A percentile compares a stretch with the other conserved stretches of the same genome.
phyloP scores from a whole-genome alignment of 2,888 invertebrate genomes.

The Taphrorychus bicolor region DNA sequence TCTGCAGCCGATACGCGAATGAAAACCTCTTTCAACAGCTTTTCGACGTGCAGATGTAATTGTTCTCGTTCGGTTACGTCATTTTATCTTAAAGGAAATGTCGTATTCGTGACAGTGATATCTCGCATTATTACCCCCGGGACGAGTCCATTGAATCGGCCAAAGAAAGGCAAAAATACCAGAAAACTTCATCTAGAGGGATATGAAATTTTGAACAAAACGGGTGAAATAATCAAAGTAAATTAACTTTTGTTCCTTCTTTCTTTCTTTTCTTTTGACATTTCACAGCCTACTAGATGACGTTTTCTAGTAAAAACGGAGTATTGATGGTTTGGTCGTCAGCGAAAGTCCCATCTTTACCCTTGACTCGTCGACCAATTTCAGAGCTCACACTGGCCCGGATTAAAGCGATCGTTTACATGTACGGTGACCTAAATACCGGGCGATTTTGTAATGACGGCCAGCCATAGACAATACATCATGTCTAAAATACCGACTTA shows the following conservation, averaged over 20 bases:
- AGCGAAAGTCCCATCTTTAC: constrained; percentile 16
- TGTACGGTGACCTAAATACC: constrained; percentile 56
- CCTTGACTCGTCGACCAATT: constrained; percentile 30
- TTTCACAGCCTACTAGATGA: too few relatives aligned
- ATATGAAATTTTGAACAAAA: too few relatives aligned
- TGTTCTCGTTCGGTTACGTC: constrained; percentile 28
- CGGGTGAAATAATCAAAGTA: too few relatives aligned
- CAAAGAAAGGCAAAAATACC: too few relatives aligned
- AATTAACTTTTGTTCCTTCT: too few relatives aligned
- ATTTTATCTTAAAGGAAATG: constrained; percentile 25
- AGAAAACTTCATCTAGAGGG: too few relatives aligned
- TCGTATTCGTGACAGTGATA: constrained; percentile 30
- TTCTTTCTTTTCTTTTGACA: too few relatives aligned
- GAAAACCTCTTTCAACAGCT: background rate
- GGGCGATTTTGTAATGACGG: constrained; percentile 58
- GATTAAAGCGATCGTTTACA: constrained; percentile 31
- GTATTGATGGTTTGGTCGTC: too few relatives aligned
- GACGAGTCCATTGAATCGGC: too few relatives aligned
- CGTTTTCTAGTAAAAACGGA: too few relatives aligned
- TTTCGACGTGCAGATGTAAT: constrained; percentile 21
- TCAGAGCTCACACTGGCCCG: constrained; percentile 29
- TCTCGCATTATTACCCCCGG: too few relatives aligned
- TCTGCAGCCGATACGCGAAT: background rate
- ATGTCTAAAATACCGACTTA: constrained; percentile 56
- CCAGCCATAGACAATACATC: constrained; percentile 59